Evolutionary conservation across 1,140 invertebrate species (phyloP), one percentile per base, ranked within the genome.

Genomic region (Phenacoccus solenopsis): DNA sequence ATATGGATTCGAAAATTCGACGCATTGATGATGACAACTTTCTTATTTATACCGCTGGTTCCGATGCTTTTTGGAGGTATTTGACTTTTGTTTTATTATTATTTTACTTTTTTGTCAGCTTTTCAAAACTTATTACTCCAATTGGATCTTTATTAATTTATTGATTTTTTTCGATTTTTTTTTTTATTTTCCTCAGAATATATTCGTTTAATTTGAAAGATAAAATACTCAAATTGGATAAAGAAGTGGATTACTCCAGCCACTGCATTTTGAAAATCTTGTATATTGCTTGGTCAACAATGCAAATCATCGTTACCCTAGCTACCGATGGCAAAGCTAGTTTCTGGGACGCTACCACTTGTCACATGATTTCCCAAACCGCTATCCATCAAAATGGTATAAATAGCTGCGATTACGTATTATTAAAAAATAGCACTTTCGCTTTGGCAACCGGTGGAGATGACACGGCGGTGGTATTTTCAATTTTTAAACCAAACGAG

Each of bases 1-100:
- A 87, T 68, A 88, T 90, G 86, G 83, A 86, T 75, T 73, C 88
- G 28, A 79, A 80, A 71, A 71, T 82, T 20, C 67, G 75, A 16
- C 56, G 76, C n/a, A 71, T 74, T 73, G 69, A 72, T 28, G 68
- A 75, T 56, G 28, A 78, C 71, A 74, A 77, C 21, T 75, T 82
- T 70, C 70, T 82, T 22, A 74, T 88, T 32, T 82, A 84, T 72
- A 78, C 84, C 69, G 89, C 85, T 13, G 90, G 88, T 75, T 90
- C 88, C 24, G 88, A 91, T 82, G 86, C 86, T 67, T 81, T 78
- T 76, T 73, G 90, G 13, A 82, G 87, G 82, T 84, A n/a, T n/a
- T n/a, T n/a, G n/a, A n/a, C n/a, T n/a, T n/a, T n/a, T n/a, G n/a
- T n/a, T n/a, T n/a, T n/a, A n/a, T n/a, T n/a, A n/a, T n/a, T n/a